Conservation (phyloP, 1,140 invertebrate genomes). For the Lucilia sericata region DNA sequence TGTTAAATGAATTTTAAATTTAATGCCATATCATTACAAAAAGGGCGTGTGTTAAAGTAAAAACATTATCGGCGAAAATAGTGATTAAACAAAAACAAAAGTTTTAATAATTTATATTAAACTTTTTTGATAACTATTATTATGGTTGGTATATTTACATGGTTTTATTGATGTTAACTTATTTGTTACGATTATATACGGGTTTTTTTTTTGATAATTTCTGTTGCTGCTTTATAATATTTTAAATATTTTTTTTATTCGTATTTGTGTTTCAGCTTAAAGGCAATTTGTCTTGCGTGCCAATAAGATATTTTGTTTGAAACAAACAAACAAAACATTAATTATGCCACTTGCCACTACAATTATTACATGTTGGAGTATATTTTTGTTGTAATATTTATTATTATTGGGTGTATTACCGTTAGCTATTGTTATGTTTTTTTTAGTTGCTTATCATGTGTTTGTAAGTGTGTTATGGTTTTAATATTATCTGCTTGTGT, state of each 20-base stretch:
- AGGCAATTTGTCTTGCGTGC: conserved; percentile 1
- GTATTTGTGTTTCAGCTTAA: background rate
- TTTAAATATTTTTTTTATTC: background rate
- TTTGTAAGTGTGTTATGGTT: background rate
- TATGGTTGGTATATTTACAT: background rate
- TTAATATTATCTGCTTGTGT: background rate
- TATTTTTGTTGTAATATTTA: background rate
- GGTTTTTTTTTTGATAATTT: background rate
- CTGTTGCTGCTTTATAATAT: background rate
- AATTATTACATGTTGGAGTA: background rate
- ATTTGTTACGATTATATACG: background rate
- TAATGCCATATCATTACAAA: no score
- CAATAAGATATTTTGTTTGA: conserved; percentile 10
- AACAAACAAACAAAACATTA: conserved; percentile 6
- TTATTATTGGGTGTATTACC: background rate
- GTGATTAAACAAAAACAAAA: background rate
- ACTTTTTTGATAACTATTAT: background rate
- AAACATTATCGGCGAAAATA: no score
- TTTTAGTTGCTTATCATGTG: background rate
- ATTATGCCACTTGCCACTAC: conserved; percentile 9
- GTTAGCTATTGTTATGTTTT: background rate
- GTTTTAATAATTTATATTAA: background rate
- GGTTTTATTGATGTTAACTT: background rate
- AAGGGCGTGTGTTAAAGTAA: no score
- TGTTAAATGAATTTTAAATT: no score